Evolutionary conservation across 2,888 invertebrate genomes (phyloP).

Genomic region (Euproctis similis): DNA sequence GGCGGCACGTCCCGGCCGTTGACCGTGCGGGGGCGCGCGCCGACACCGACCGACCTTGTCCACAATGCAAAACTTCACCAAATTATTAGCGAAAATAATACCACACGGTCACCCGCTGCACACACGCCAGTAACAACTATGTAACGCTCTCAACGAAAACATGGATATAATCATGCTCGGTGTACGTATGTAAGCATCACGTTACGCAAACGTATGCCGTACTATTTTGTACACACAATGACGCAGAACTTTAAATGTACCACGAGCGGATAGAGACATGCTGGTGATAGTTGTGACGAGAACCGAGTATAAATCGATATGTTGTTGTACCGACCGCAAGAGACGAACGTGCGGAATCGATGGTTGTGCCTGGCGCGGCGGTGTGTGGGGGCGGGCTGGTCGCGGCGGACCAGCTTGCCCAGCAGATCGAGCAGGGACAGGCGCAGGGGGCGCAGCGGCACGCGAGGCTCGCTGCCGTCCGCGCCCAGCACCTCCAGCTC

Average conservation of each 20-base stretch:
- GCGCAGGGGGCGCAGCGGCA: constrained; percentile 82
- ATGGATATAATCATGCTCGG: constrained; percentile 17
- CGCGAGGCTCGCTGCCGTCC: constrained; percentile 82
- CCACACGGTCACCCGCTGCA: constrained; percentile 12
- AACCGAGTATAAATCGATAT: too few species aligned
- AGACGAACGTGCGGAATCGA: constrained; percentile 70
- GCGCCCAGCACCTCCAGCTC: constrained; percentile 87
- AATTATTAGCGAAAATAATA: constrained; percentile 21
- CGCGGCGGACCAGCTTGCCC: constrained; percentile 77
- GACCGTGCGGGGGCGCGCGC: constrained; percentile 61
- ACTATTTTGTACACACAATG: constrained; percentile 16
- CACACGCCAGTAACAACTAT: constrained; percentile 5
- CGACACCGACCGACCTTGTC: constrained; percentile 55
- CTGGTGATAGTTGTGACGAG: too few species aligned
- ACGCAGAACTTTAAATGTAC: constrained; percentile 24
- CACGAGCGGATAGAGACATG: constrained; percentile 10
- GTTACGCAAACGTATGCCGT: constrained; percentile 24
- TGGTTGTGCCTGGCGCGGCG: constrained; percentile 71
- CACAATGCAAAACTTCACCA: constrained; percentile 32
- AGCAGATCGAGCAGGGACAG: constrained; percentile 80
- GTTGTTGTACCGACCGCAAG: constrained; percentile 70
- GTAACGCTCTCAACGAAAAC: constrained; percentile 13
- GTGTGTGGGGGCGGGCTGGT: constrained; percentile 63
- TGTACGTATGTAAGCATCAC: constrained; percentile 11
- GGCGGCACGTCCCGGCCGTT: constrained; percentile 56